Evolutionary conservation across 2,888 invertebrate species (phyloP), one percentile per base, ranked within the genome.

Genomic region (Lathronympha strigana): DNA sequence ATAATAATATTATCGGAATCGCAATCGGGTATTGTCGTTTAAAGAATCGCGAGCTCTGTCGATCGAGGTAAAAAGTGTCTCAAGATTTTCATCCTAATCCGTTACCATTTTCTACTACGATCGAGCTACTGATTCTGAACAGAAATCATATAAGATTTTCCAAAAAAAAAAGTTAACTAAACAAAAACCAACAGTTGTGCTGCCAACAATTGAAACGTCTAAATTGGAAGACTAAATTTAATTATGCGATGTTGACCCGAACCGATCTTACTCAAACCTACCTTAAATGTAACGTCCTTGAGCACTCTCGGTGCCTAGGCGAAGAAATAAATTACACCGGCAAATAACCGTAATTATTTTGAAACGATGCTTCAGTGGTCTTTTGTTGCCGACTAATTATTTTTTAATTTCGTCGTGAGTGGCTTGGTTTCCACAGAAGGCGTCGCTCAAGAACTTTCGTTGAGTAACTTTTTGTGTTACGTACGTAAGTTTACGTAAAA

Each of bases 341-440:
- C 47, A 61, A 66, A 66, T 61, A 61, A 66, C 67, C 53, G 55
- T 53, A 66, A 68, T 67, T 68, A 68, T 60, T 54, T 62, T 33
- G 60, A 55, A 68, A 63, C 60, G 63, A 63, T 64, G 58, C 60
- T 67, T 68, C 53, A 62, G 67, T 63, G 63, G 67, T 61, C 66
- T 67, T 70, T 68, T 68, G 68, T 69, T 62, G 62, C 36, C 54
- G 64, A 51, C 57, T 68, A 70, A 70, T 70, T 67, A 68, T 70
- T 68, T 67, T 66, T 68, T 63, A 67, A 70, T 70, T 70, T 68
- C 60, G 62, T 57, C 33, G 64, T 49, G 64, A 70, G 67, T 67
- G 68, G 66, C 62, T 70, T 68, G n/a, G n/a, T n/a, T n/a, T n/a
- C 66, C 21, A 50, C 58, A 38, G 36, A 51, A 40, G 54, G 17